These are phyloP conservation scores for Gymnoscelis rufifasciata DNA, from an alignment of 2,888 invertebrate species.

Conservation along the genomic window DNA sequence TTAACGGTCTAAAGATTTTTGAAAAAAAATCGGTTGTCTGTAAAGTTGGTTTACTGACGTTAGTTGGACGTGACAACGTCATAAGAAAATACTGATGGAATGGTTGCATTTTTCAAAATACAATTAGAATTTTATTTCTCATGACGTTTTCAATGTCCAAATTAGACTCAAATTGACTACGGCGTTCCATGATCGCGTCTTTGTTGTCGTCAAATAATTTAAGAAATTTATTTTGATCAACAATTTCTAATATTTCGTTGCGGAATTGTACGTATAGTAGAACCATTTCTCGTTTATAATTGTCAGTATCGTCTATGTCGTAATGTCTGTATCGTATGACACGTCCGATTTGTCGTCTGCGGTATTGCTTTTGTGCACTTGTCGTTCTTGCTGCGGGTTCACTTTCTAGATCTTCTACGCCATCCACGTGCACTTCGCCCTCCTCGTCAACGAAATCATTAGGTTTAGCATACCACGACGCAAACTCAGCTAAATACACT, in stretches of 20 bases:
- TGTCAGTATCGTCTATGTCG: too few relatives aligned
- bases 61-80: too few relatives aligned
- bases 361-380: conserved; percentile 33
- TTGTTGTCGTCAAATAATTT: conserved; percentile 32
- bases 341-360: conserved; percentile 34
- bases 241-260: conserved; percentile 36
- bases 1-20: too few relatives aligned
- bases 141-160: conserved; percentile 37
- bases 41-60: too few relatives aligned
- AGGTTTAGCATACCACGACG: conserved; percentile 37
- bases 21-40: too few relatives aligned
- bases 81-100: too few relatives aligned
- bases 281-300: conserved; percentile 45
- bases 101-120: too few relatives aligned
- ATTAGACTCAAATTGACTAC: conserved; percentile 29
- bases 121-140: too few relatives aligned
- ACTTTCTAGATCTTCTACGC: conserved; percentile 36
- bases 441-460: conserved; percentile 39
- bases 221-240: conserved; percentile 33
- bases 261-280: conserved; percentile 42
- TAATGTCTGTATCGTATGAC: conserved; percentile 46
- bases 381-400: conserved; percentile 28
- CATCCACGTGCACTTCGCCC: conserved; percentile 38
- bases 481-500: conserved; percentile 35
- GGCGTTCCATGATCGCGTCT: conserved; percentile 29